Base-by-base conservation (phyloP, 2,113 vertebrate genomes). In the Cyprinus carpio region DNA sequence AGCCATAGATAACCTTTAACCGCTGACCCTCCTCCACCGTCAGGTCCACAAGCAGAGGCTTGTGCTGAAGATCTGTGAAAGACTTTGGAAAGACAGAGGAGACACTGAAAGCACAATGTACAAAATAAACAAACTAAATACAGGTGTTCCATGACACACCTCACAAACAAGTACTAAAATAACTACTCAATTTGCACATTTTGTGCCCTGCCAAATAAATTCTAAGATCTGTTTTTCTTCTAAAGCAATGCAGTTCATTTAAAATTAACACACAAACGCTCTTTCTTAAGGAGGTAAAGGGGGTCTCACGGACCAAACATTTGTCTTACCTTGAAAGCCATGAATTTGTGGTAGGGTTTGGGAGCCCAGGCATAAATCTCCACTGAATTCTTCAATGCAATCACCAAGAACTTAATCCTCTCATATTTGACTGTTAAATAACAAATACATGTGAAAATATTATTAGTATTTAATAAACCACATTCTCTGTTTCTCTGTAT, bases 341-440 rank as follows among this genome's bases (percentile, higher is more conserved):
- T 99, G 82, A 99, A 99, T 93, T 99, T 99, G 93, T 99, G 98
- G 92, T 99, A 99, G 2, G 98, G 98, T 93, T 99, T 99, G 15
- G 98, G 98, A 79, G 98, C 98, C 98, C 98, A 99, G 78, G 98
- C 98, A 46, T 99, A 99, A 91, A 99, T 99, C 93, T 99, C 98
- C 87, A 99, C 98, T 1, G 98, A 92, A 86, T 96, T 99, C 95
- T 99, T 99, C 94, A 99, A 94, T 89, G 98, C 98, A 87, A 99
- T 99, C 93, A 99, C 98, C 96, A 99, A 89, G 92, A 99, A 99
- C 90, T 99, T 99, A 91, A 99, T 99, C 94, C 97, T 96, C 94
- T 99, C 98, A 20, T 99, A 99, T 93, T 99, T 99, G 86, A 99
- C 98, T 99, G 90, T 88, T 16, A 65, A 34, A 87, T 4, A 37